Conservation (phyloP, 2,797 vertebrate species). For the Anabas testudineus region DNA sequence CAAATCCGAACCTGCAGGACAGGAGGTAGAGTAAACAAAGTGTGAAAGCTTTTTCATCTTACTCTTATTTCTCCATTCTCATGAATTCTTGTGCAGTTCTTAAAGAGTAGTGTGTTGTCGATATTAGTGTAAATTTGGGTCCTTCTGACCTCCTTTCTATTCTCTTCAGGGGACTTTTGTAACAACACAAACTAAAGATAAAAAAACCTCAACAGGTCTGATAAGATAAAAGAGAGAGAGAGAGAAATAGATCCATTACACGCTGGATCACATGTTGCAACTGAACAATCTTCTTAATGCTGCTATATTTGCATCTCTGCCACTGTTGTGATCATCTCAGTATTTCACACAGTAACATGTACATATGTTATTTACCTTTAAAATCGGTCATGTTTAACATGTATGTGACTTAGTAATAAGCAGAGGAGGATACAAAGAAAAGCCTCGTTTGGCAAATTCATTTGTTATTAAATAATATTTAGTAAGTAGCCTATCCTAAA, state of each 20-base stretch:
- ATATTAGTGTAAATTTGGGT: too few relatives aligned
- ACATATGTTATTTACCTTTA: background rate
- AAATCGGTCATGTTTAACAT: background rate
- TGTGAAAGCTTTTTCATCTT: background rate
- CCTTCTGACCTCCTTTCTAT: too few relatives aligned
- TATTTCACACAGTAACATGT: background rate
- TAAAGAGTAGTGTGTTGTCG: too few relatives aligned
- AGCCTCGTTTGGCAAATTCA: background rate
- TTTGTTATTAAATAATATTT: background rate
- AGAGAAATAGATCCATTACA: too few relatives aligned
- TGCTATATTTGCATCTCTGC: too few relatives aligned
- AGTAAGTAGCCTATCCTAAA: background rate
- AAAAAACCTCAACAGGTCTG: too few relatives aligned
- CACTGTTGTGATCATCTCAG: too few relatives aligned
- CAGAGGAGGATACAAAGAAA: background rate
- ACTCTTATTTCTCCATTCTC: background rate
- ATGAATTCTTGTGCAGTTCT: background rate
- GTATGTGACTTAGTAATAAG: background rate
- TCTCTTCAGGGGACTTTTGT: too few relatives aligned
- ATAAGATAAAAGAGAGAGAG: too few relatives aligned
- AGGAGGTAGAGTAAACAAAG: background rate
- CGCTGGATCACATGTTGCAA: too few relatives aligned
- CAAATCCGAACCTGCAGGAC: slow-evolving; percentile 91
- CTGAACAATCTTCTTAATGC: too few relatives aligned
- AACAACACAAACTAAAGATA: too few relatives aligned